phyloP scores from a whole-genome alignment of 2,113 vertebrate genomes.

The Calyptomena viridis region DNA sequence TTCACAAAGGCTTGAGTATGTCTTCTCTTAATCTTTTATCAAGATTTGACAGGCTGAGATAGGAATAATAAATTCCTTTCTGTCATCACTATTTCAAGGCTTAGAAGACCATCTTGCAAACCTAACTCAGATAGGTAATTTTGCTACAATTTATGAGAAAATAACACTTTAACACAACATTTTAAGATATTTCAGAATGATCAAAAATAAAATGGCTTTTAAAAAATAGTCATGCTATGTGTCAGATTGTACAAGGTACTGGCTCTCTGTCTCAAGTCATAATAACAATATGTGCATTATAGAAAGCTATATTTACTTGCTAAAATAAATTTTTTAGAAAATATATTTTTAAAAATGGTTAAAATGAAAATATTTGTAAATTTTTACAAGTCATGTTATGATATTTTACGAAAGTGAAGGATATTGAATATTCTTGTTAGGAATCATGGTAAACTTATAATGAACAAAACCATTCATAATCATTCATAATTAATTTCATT shows the following conservation, averaged over 20 bases:
- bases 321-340: background rate
- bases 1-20: background rate
- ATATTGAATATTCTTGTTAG: background rate
- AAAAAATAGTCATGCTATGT: background rate
- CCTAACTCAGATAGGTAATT: background rate
- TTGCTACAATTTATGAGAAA: background rate
- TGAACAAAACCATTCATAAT: background rate
- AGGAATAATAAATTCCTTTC: background rate
- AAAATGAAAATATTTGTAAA: background rate
- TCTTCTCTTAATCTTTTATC: background rate
- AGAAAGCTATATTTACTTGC: background rate
- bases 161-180: fast-evolving
- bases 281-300: background rate
- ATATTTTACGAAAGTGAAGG: background rate
- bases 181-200: background rate
- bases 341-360: background rate
- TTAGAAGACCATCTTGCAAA: background rate
- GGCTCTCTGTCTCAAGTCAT: background rate
- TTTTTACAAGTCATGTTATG: background rate
- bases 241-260: background rate
- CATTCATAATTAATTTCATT: background rate
- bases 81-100: background rate
- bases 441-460: background rate
- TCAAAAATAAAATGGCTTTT: background rate
- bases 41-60: background rate